phyloP scores from a whole-genome alignment of 2,113 vertebrate species.

The Neomonachus schauinslandi region DNA sequence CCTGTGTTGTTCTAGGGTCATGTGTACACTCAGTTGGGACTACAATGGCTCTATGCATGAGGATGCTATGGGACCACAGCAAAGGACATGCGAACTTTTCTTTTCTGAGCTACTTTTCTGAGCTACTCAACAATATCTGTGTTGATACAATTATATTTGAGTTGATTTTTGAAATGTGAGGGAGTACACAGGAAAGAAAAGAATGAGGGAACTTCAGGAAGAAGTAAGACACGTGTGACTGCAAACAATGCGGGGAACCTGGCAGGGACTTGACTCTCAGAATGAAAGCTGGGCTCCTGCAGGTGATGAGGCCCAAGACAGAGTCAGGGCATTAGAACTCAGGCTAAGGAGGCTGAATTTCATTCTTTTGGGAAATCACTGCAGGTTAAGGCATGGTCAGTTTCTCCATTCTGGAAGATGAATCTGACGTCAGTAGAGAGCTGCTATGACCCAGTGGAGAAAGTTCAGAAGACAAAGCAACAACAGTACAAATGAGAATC shows the following conservation, averaged over 20 bases:
- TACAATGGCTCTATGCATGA: not conserved
- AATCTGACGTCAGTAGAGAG: not conserved
- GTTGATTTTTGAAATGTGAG: slow-evolving; percentile 33
- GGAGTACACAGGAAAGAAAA: not conserved
- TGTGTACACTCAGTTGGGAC: not conserved
- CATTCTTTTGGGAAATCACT: not conserved
- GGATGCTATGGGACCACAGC: not conserved
- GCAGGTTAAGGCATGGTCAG: not conserved
- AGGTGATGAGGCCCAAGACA: not conserved
- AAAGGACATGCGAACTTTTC: not conserved
- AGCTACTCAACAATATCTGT: not conserved
- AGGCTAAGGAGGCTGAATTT: not conserved
- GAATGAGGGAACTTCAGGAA: not conserved
- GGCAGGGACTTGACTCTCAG: not conserved
- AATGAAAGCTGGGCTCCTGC: not conserved
- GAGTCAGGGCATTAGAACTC: not conserved
- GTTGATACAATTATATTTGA: not conserved
- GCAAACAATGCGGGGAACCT: not conserved
- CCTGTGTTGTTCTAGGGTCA: not conserved
- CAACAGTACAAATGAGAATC: not conserved
- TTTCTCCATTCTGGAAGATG: not conserved
- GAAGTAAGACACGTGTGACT: not conserved
- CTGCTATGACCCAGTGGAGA: not conserved
- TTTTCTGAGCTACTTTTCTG: not conserved
- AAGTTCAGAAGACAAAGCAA: not conserved